These are phyloP conservation scores for Acanthurus lineatus DNA, from an alignment of 2,797 vertebrate genomes.

Conservation along the genomic window DNA sequence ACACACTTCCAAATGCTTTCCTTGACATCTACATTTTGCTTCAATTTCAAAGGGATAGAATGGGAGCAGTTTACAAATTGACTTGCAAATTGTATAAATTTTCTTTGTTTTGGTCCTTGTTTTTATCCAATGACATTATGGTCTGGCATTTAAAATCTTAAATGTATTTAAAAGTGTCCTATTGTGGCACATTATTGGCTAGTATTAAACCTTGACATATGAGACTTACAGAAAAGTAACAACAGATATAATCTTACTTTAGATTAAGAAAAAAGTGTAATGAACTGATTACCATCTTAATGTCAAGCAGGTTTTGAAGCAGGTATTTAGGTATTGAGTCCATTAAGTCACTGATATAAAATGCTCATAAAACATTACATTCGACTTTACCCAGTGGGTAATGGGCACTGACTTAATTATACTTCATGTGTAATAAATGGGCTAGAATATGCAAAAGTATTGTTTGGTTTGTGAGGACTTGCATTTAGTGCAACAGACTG, in stretches of 20 bases:
- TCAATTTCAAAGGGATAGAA: neutral
- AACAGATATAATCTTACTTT: too few species aligned
- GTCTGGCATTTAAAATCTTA: neutral
- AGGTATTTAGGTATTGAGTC: neutral
- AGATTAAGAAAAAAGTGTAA: neutral
- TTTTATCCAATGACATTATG: neutral
- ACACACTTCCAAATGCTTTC: neutral
- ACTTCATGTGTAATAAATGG: constrained; percentile 11
- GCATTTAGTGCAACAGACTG: neutral
- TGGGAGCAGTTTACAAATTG: neutral
- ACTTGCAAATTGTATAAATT: neutral
- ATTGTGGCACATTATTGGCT: too few species aligned
- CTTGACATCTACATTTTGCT: neutral
- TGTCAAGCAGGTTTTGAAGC: neutral
- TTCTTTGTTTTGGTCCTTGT: neutral
- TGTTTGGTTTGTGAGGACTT: neutral
- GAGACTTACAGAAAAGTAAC: neutral
- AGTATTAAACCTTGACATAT: neutral
- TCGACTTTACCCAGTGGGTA: neutral
- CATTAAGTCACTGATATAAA: neutral
- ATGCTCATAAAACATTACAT: too few species aligned
- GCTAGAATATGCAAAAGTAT: constrained; percentile 9
- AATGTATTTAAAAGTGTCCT: neutral
- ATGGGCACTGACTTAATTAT: neutral
- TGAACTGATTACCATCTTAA: neutral